Conservation (phyloP, 1,140 invertebrate genomes). For the Zaprionus kolodkinae region DNA sequence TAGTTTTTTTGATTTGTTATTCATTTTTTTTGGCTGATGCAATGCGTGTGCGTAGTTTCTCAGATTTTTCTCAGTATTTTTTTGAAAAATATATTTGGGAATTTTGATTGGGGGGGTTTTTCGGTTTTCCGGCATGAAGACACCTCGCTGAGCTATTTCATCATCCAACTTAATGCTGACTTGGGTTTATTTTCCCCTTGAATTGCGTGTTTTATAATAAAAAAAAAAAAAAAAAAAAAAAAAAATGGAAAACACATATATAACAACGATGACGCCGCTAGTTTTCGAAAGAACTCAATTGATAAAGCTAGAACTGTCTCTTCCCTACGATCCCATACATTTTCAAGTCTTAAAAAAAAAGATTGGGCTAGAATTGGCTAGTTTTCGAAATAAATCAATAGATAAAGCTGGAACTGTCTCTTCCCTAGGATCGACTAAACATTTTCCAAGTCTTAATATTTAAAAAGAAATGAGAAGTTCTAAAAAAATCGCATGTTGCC, state of each 20-base stretch:
- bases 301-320: too few relatives aligned
- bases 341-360: neutral
- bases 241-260: too few relatives aligned
- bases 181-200: neutral
- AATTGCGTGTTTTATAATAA: neutral
- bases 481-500: neutral
- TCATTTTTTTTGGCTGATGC: slow-evolving; percentile 56
- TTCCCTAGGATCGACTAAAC: too few relatives aligned
- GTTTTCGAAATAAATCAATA: neutral
- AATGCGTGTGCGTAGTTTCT: slow-evolving; percentile 41
- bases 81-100: neutral
- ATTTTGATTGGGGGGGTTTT: slow-evolving; percentile 14
- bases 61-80: slow-evolving; percentile 37
- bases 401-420: too few relatives aligned
- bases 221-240: neutral
- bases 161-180: slow-evolving; percentile 21
- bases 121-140: slow-evolving; percentile 36
- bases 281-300: neutral
- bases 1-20: slow-evolving; percentile 20
- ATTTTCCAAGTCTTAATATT: neutral
- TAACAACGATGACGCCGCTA: neutral
- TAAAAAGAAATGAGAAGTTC: too few relatives aligned
- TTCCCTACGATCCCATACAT: too few relatives aligned
- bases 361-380: too few relatives aligned
- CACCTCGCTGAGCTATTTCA: slow-evolving; percentile 34